Conservation (phyloP, 2,797 vertebrate species). For the Pyrocephalus nanus region DNA sequence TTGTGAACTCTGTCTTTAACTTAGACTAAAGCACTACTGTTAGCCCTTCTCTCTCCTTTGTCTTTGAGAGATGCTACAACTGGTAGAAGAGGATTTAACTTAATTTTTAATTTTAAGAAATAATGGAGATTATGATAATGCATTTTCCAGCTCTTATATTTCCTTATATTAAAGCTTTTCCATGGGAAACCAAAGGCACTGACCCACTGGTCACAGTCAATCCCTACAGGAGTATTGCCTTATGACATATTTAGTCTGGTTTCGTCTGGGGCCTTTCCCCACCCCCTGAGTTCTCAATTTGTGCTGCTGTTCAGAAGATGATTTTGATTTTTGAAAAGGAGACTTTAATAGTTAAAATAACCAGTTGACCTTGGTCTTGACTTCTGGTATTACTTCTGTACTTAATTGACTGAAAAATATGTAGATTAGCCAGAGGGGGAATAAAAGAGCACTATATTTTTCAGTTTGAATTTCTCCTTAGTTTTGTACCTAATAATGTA, state of each 20-base stretch:
- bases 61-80: background rate
- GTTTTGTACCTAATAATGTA: background rate
- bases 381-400: background rate
- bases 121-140: background rate
- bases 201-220: background rate
- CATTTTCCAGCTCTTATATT: background rate
- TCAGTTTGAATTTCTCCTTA: background rate
- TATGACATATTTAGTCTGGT: background rate
- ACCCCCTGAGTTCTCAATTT: background rate
- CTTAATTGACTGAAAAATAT: background rate
- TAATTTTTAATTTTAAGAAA: background rate
- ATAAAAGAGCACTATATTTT: background rate
- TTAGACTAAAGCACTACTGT: background rate
- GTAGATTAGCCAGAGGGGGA: background rate
- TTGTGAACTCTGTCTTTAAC: background rate
- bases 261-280: background rate
- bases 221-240: background rate
- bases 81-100: background rate
- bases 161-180: background rate
- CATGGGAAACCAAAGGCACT: background rate
- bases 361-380: background rate
- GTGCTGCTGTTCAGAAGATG: background rate
- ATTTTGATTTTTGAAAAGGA: background rate
- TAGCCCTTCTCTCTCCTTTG: background rate
- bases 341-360: background rate